Evolutionary conservation across 2,888 invertebrate species (phyloP), one percentile per base, ranked within the genome.

Genomic region (Drosophila flavopinicola): DNA sequence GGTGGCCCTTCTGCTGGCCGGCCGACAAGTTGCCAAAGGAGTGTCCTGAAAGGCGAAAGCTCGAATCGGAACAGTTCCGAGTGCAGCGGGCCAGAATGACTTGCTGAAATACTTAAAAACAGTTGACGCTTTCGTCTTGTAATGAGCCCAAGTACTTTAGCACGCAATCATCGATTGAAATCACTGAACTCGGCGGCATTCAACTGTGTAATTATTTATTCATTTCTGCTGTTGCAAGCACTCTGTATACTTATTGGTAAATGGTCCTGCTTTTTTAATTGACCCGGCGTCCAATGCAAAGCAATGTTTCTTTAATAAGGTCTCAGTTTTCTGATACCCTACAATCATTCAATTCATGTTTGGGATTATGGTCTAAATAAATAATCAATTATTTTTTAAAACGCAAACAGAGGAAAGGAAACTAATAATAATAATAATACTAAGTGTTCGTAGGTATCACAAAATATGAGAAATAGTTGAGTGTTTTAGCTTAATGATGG

Each of bases 1-100:
- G 11, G n/a, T n/a, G n/a, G n/a, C n/a, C n/a, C n/a, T n/a, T n/a
- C n/a, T 44, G 30, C 4, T 29, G 9, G 51, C 37, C 11, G 35
- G 38, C 47, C 47, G 49, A 29, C 53, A 51, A 35, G n/a, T n/a
- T 20, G 44, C 42, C 51, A 48, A 42, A 6, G 44, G 6, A 66
- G 23, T 29, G 17, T 10, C 6, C 11, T 38, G 10, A 39, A 63
- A 24, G 23, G 13, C 10, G 10, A 23, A 10, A 25, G n/a, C 11
- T 30, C 13, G 4, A 44, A 17, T 27, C 11, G 30, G 3, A 60
- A 33, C 23, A n/a, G 23, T 27, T 15, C 24, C 57, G 44, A 51
- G 35, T 65, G 57, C 44, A n/a, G 10, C 30, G 17, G 47, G 33
- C 38, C 15, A 52, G 44, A 52, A 47, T 53, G 75, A 61, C 47